Percentiles rank a stretch among this genome's conserved stretches.
phyloP scores from a whole-genome alignment of 2,113 vertebrate genomes.

The Dipodomys ordii region DNA sequence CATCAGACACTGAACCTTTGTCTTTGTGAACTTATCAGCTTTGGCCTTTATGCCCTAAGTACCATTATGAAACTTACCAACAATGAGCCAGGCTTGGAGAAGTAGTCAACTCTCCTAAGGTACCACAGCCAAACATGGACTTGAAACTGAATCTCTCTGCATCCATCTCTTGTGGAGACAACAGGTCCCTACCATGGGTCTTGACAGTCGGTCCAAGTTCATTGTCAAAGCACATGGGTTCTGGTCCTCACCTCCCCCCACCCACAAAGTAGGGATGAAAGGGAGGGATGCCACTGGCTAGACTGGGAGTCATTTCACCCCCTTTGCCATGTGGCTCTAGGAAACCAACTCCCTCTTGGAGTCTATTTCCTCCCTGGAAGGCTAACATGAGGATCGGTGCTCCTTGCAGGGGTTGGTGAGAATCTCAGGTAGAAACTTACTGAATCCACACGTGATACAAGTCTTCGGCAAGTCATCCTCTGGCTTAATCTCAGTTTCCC shows the following conservation, averaged over 20 bases:
- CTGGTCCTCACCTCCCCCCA: not conserved
- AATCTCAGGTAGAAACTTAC: not conserved
- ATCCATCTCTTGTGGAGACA: not conserved
- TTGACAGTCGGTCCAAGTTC: not conserved
- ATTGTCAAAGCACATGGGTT: not conserved
- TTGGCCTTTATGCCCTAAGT: accelerated
- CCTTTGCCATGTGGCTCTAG: not conserved
- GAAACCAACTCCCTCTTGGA: not conserved
- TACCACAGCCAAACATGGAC: not conserved
- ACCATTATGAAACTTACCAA: not conserved
- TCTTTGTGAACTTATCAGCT: accelerated
- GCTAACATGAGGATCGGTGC: accelerated
- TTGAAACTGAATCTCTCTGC: not conserved
- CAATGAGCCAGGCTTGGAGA: not conserved
- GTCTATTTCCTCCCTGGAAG: not conserved
- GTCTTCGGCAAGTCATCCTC: not conserved
- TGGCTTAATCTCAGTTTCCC: not conserved
- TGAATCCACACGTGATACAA: accelerated
- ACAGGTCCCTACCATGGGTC: not conserved
- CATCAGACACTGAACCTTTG: accelerated
- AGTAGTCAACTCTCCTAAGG: not conserved
- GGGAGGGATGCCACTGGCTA: no score
- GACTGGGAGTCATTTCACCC: not conserved
- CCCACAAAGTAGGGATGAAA: no score
- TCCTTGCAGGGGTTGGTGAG: not conserved